Percentiles rank a stretch among this genome's conserved stretches.
Conservation (phyloP, 2,113 vertebrate species). For the Antechinus stuartii region DNA sequence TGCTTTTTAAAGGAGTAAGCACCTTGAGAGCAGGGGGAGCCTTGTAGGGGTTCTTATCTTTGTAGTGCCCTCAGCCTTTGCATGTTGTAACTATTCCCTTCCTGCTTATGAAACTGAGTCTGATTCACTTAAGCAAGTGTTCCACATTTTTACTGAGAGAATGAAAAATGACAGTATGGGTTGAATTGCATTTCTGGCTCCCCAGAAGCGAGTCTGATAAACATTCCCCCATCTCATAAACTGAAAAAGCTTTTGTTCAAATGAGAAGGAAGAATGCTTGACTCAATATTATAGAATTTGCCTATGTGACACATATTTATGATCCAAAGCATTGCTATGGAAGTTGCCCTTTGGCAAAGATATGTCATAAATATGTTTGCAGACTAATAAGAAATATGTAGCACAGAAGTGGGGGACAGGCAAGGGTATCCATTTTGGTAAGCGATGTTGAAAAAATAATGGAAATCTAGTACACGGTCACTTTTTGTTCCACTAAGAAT, state of each 20-base stretch:
- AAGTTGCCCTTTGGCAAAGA: slow-evolving; percentile 63
- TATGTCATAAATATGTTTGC: slow-evolving; percentile 67
- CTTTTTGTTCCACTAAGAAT: slow-evolving; percentile 49
- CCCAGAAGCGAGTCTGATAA: slow-evolving; percentile 37
- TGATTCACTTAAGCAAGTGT: slow-evolving; percentile 30
- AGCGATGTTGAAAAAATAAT: slow-evolving; percentile 67
- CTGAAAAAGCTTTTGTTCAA: slow-evolving; percentile 55
- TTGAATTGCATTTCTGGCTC: slow-evolving; percentile 51
- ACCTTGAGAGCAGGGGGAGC: not conserved
- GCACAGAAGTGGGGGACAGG: slow-evolving; percentile 37
- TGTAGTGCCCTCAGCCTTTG: not conserved
- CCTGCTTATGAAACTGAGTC: not conserved
- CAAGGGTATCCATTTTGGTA: slow-evolving; percentile 61
- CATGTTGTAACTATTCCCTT: not conserved
- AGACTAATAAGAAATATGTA: slow-evolving; percentile 63
- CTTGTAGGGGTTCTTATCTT: not conserved
- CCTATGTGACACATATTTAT: slow-evolving; percentile 51
- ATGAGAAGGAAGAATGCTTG: slow-evolving; percentile 51
- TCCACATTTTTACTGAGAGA: slow-evolving; percentile 37
- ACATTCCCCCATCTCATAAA: slow-evolving; percentile 42
- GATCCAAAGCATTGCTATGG: slow-evolving; percentile 36
- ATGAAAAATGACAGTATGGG: slow-evolving; percentile 18
- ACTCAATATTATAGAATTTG: slow-evolving; percentile 22
- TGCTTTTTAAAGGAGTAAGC: not conserved
- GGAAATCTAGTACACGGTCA: slow-evolving; percentile 49